Evolutionary conservation across 2,797 vertebrate species (phyloP).

Genomic region (Schizopygopsis pylzovi): DNA sequence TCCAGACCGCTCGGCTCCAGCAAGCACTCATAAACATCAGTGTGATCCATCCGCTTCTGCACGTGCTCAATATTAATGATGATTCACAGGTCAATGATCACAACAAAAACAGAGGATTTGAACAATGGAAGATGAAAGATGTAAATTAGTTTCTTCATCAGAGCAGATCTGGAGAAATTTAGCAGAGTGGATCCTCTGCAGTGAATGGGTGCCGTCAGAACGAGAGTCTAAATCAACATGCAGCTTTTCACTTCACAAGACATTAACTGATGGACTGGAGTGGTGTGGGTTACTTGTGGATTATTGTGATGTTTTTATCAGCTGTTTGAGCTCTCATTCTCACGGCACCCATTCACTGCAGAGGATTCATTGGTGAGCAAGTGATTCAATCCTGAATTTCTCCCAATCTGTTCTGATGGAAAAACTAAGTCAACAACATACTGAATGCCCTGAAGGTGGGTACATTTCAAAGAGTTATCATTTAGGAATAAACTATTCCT

Average conservation of each 20-base stretch:
- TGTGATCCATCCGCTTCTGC: slow-evolving; percentile 31
- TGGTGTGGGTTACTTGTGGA: background rate
- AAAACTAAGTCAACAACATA: too few species aligned
- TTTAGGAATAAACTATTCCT: background rate
- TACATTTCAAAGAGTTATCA: background rate
- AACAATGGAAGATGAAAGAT: background rate
- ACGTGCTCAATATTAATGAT: slow-evolving; percentile 61
- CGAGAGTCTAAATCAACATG: background rate
- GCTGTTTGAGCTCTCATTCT: background rate
- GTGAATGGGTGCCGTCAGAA: background rate
- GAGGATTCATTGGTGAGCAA: background rate
- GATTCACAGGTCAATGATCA: slow-evolving; percentile 7
- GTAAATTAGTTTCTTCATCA: background rate
- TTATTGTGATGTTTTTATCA: background rate
- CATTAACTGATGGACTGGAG: background rate
- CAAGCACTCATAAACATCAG: slow-evolving; percentile 70
- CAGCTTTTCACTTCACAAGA: background rate
- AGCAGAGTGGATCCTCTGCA: background rate
- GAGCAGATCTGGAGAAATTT: background rate
- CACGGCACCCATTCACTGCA: background rate
- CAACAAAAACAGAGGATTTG: background rate
- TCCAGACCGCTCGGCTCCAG: slow-evolving; percentile 71
- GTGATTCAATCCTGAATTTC: background rate
- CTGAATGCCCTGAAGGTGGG: background rate
- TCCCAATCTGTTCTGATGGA: background rate